Percentiles rank a stretch among this genome's conserved stretches.
phyloP scores from a whole-genome alignment of 2,797 vertebrate species.

The Trachops cirrhosus region DNA sequence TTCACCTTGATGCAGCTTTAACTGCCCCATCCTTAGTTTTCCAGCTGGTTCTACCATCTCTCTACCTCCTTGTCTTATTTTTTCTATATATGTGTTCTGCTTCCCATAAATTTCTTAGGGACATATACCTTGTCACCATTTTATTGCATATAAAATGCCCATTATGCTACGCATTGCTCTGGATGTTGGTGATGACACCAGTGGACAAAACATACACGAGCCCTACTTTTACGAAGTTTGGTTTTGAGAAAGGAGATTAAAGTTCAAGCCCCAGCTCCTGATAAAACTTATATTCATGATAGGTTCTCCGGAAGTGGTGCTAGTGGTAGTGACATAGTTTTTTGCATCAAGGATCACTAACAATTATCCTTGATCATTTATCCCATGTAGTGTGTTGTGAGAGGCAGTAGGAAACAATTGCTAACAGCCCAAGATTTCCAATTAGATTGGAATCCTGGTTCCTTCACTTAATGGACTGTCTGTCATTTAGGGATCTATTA shows the following conservation, averaged over 20 bases:
- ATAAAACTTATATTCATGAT: background rate
- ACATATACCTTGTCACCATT: background rate
- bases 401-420: background rate
- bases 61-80: background rate
- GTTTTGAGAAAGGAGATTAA: background rate
- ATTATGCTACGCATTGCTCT: background rate
- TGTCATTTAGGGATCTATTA: background rate
- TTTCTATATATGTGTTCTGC: background rate
- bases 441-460: background rate
- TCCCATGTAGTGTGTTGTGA: no score
- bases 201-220: background rate
- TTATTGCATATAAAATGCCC: background rate
- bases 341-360: background rate
- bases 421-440: background rate
- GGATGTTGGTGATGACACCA: background rate
- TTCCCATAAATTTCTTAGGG: background rate
- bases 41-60: background rate
- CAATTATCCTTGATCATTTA: background rate
- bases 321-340: background rate
- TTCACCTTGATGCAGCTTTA: background rate
- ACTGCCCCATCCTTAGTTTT: background rate
- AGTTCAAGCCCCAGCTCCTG: background rate
- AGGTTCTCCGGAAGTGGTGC: background rate
- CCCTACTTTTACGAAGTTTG: background rate
- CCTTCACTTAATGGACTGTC: background rate